Base-by-base conservation (phyloP, 2,797 vertebrate species). In the Acanthopagrus latus region DNA sequence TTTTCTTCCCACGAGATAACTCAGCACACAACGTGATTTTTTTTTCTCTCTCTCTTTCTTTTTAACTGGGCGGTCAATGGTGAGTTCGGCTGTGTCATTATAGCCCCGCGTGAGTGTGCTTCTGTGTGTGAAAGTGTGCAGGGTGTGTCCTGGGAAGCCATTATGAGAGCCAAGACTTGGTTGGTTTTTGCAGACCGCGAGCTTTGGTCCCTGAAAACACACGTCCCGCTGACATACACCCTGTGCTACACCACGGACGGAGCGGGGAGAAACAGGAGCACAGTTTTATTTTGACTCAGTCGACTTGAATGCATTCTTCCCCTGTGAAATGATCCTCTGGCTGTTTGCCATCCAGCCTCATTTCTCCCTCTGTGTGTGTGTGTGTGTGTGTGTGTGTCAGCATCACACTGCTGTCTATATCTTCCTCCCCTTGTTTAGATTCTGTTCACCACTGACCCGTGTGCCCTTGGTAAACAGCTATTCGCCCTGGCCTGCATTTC, bases 121-220 rank as follows among this genome's bases (percentile, higher is more conserved):
- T 88, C 65, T 83, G 77, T 78, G 79, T 79, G 80, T 46, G 70
- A 29, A 77, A 78, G 66, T 66, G 52, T 48, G 73, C 71, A 80
- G 90, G 90, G 92, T 82, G 92, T 90, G 89, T 86, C 86, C 73
- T 89, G 89, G 81, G 86, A 90, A 86, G 86, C 66, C 81, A 46
- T 41, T 1, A 25, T 29, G 11, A 18, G 64, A 72, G 79, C 74
- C 58, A 59, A 33, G 75, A 38, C 70, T 71, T 64, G 82, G 74
- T 86, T 71, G 1, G 70, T 47, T 74, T 65, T 65, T 76, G 44
- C 64, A 79, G 67, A 87, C 86, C 91, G 27, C 83, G 25, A 46
- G 76, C 87, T 91, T 74, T 88, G 80, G 80, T 83, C 76, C 84
- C 63, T 27, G 73, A 3, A 83, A 82, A 81, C 85, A 87, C 86